Conservation (phyloP, 2,113 vertebrate genomes). For the Regulus satrapa region DNA sequence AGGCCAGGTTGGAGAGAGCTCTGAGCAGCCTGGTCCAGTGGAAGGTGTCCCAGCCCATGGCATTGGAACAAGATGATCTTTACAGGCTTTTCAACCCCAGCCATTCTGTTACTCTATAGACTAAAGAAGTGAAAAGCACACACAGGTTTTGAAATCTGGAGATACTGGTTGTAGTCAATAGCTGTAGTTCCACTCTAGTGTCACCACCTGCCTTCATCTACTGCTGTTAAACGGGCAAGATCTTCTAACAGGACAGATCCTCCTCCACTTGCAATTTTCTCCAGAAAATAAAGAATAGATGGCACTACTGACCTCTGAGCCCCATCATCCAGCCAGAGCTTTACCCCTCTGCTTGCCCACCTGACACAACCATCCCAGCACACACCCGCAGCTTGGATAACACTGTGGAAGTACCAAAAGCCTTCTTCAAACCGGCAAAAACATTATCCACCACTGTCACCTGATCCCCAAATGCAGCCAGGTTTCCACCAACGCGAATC, state of each 20-base stretch:
- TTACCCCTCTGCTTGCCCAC: neutral
- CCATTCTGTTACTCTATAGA: neutral
- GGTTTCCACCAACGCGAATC: neutral
- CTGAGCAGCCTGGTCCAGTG: neutral
- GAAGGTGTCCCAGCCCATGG: neutral
- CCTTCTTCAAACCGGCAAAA: neutral
- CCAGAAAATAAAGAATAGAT: neutral
- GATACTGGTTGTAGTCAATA: neutral
- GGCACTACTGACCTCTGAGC: rapidly evolving
- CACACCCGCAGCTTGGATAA: rapidly evolving
- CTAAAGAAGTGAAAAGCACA: neutral
- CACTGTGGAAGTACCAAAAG: neutral
- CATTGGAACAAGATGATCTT: neutral
- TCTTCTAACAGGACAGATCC: neutral
- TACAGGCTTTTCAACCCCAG: neutral
- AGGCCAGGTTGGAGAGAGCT: neutral
- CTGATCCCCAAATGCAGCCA: neutral
- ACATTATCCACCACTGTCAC: neutral
- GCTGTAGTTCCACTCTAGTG: neutral
- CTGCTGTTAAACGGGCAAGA: neutral
- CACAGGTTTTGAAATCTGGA: neutral
- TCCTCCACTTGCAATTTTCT: neutral
- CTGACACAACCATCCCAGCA: neutral
- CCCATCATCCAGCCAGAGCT: neutral
- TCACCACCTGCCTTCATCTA: neutral